Percentiles rank a stretch among this genome's conserved stretches.
These are phyloP conservation scores for Hydrophis major DNA, from an alignment of 2,797 vertebrate genomes.

Conservation along the genomic window DNA sequence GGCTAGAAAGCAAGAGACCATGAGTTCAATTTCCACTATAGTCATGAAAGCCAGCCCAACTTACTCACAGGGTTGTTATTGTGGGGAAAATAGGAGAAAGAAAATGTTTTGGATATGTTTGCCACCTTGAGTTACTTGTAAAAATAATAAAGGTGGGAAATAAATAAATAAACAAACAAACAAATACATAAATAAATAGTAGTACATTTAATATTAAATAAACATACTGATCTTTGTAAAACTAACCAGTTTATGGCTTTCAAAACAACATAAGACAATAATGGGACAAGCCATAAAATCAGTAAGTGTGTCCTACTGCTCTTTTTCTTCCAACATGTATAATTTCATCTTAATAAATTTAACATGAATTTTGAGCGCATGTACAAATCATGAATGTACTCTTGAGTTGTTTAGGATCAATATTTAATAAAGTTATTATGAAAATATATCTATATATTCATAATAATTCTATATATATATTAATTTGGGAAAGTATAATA, in stretches of 20 bases:
- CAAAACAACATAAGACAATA: neutral
- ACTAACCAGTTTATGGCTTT: neutral
- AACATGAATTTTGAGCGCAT: neutral
- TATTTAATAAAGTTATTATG: neutral
- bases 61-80: neutral
- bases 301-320: neutral
- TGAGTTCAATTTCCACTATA: neutral
- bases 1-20: neutral
- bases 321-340: neutral
- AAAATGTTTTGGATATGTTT: neutral
- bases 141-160: neutral
- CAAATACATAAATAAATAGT: neutral
- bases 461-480: too few relatives aligned
- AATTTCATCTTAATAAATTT: neutral
- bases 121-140: neutral
- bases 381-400: neutral
- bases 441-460: neutral
- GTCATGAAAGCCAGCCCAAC: neutral
- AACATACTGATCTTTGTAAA: neutral
- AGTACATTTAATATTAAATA: neutral
- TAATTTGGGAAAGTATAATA: neutral
- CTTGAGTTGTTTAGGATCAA: neutral
- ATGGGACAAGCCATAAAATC: neutral
- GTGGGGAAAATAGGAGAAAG: neutral
- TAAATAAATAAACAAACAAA: neutral